Evolutionary conservation across 1,140 invertebrate genomes (phyloP).

Genomic region (Aphelinus atriplicis): DNA sequence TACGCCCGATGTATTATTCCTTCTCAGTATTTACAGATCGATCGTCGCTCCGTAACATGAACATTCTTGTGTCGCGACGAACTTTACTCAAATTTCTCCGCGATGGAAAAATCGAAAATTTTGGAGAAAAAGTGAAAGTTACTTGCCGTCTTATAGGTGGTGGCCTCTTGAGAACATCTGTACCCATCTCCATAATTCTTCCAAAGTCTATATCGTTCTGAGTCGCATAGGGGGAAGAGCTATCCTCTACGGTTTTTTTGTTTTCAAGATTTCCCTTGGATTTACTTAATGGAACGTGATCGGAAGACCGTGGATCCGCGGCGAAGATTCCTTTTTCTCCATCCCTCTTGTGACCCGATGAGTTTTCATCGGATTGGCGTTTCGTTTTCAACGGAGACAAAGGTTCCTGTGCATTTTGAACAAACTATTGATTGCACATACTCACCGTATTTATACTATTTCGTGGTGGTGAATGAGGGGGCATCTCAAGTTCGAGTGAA

Average conservation of each 20-base stretch:
- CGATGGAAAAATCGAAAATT: constrained; percentile 24
- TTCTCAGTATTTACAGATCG: too few relatives aligned
- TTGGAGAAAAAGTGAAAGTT: constrained; percentile 13
- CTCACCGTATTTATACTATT: too few relatives aligned
- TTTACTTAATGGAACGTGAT: constrained; percentile 10
- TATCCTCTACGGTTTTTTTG: neutral
- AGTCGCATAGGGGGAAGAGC: neutral
- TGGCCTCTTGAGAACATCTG: neutral
- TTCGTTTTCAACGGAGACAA: neutral
- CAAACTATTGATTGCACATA: too few relatives aligned
- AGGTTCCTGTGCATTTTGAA: neutral
- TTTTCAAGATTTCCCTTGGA: neutral
- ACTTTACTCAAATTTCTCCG: too few relatives aligned
- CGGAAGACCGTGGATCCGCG: constrained; percentile 14
- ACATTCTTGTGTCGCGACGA: too few relatives aligned
- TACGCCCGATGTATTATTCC: too few relatives aligned
- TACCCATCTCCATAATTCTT: constrained; percentile 8
- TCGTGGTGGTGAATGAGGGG: too few relatives aligned
- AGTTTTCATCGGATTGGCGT: neutral
- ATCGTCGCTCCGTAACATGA: too few relatives aligned
- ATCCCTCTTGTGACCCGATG: neutral
- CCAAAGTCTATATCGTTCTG: neutral
- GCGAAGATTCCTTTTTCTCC: neutral
- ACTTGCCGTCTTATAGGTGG: constrained; percentile 18
- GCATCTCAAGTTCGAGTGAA: too few relatives aligned